A percentile compares a stretch with the other conserved stretches of the same genome.
Evolutionary conservation across 1,140 invertebrate species (phyloP).

Genomic region (Listronotus bonariensis): DNA sequence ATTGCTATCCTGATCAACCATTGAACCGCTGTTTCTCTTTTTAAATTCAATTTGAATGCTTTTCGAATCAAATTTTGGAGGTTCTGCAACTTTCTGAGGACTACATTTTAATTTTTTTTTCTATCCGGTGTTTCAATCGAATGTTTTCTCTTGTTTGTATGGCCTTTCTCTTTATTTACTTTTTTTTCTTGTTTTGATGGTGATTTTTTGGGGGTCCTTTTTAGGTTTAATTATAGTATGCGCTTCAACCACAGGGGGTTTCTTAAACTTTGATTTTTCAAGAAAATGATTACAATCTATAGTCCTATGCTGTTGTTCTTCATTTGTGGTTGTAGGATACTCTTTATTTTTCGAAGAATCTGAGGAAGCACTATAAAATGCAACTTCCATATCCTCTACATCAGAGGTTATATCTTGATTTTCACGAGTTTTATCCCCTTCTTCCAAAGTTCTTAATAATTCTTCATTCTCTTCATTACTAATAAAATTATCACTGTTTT

Average conservation of each 20-base stretch:
- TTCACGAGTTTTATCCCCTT: too few relatives aligned
- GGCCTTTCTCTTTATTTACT: not conserved
- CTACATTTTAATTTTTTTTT: conserved; percentile 4
- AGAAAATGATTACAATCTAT: too few relatives aligned
- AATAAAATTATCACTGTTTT: not conserved
- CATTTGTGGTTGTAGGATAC: too few relatives aligned
- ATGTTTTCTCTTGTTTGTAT: conserved; percentile 11
- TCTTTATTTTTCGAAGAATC: too few relatives aligned
- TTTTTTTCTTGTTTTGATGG: conserved; percentile 4
- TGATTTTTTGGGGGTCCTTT: not conserved
- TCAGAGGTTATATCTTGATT: too few relatives aligned
- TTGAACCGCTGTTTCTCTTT: conserved; percentile 15
- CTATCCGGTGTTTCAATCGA: conserved; percentile 6
- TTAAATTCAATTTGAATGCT: conserved; percentile 20
- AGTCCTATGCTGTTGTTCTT: too few relatives aligned
- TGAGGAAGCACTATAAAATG: too few relatives aligned
- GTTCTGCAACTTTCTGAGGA: not conserved
- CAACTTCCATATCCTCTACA: too few relatives aligned
- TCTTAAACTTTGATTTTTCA: not conserved
- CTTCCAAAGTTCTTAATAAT: not conserved
- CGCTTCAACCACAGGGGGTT: conserved; percentile 3
- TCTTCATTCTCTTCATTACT: not conserved
- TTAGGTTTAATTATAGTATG: not conserved
- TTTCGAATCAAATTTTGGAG: not conserved
- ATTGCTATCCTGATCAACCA: not conserved